Evolutionary conservation across 2,797 vertebrate species (phyloP), one percentile per base, ranked within the genome.

Genomic region (Centropyge bicolor): DNA sequence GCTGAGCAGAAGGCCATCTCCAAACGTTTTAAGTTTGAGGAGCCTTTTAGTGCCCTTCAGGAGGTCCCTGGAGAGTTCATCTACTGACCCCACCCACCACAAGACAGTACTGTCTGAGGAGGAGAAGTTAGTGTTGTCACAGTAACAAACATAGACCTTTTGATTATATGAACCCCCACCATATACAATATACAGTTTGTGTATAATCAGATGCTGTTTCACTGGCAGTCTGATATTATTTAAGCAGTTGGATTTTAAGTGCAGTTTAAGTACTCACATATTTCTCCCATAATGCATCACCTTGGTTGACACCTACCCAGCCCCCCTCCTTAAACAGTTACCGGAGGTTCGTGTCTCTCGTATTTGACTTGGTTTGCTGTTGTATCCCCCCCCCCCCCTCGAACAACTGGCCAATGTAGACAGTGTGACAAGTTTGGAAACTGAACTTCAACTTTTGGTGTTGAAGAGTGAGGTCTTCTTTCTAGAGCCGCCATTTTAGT

Each of bases 11-110:
- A 98, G 93, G 96, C 95, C 76, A 95, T 97, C 90, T 97, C 97
- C 81, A 98, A 98, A 74, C 93, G 96, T 89, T 98, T 98, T 93
- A 97, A 97, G 91, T 98, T 97, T 77, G 96, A 98, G 91, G 96
- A 98, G 86, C 96, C 97, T 4, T 95, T 98, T 78, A 91, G 89
- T 2, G 73, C 88, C 46, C 93, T 98, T 76, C 96, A 97, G 91
- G 97, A 97, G 89, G 94, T 98, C 80, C 95, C 96, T 0, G 97
- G 96, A 89, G 97, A 97, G 89, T 97, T 97, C 91, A 97, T 98
- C 92, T 98, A 96, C 92, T 97, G 94, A 98, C 36, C 68, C 48
- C 74, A 13, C 19, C 36, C 20, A 9, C 22, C 38, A 16, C 20
- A 49, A 6, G 9, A 57, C 68, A 14, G 19, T 22, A 11, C 43